phyloP scores from a whole-genome alignment of 2,797 vertebrate species.

The Sylvia borin region DNA sequence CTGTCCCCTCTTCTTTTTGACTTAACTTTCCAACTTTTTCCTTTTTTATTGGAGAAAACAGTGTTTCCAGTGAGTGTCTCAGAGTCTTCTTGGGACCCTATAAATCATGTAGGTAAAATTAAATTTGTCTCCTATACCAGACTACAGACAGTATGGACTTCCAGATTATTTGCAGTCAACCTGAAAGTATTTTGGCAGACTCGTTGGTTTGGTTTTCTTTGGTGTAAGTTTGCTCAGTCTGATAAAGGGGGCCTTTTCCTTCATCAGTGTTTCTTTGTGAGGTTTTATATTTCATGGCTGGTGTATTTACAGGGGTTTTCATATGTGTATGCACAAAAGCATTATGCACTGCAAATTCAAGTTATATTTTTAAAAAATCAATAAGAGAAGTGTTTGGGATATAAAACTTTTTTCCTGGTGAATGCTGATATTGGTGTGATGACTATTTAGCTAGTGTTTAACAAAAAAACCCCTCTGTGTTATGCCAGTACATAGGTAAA shows the following conservation, averaged over 20 bases:
- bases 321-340: not conserved
- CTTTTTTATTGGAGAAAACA: not conserved
- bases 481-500: not conserved
- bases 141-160: not conserved
- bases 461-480: not conserved
- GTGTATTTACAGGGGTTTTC: not conserved
- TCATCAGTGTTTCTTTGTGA: not conserved
- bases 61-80: not conserved
- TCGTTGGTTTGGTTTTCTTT: not conserved
- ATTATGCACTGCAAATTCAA: not conserved
- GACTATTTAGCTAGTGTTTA: not conserved
- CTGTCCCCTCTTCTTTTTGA: not conserved
- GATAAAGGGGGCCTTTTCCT: not conserved
- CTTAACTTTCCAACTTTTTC: not conserved
- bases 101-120: not conserved
- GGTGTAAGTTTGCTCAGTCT: not conserved
- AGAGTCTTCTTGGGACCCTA: not conserved
- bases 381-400: not conserved
- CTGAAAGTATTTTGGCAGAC: conserved; percentile 13
- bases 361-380: not conserved
- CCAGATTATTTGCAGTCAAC: not conserved
- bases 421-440: not conserved
- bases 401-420: not conserved
- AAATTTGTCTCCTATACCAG: not conserved
- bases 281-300: not conserved